Evolutionary conservation across 2,797 vertebrate species (phyloP).

Genomic region (Argya squamiceps): DNA sequence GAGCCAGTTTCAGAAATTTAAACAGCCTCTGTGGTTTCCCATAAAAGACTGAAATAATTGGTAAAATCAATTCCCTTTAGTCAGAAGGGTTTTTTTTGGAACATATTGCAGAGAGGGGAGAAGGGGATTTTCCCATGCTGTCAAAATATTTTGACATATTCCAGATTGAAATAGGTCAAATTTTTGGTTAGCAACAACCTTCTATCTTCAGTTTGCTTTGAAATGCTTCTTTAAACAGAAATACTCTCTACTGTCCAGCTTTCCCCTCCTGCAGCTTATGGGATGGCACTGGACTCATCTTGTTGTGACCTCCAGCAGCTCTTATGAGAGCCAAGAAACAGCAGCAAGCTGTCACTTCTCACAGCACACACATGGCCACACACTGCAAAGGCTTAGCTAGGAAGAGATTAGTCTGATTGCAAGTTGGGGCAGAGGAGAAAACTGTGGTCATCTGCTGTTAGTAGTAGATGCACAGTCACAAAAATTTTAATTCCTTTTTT

Average conservation of each 20-base stretch:
- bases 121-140: neutral
- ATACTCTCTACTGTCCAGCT: neutral
- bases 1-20: neutral
- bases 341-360: neutral
- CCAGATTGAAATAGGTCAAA: neutral
- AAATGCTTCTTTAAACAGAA: neutral
- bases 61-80: neutral
- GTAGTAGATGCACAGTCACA: neutral
- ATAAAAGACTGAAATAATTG: neutral
- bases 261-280: neutral
- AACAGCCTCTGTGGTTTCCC: neutral
- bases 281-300: neutral
- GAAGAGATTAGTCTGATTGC: neutral
- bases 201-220: neutral
- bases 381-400: neutral
- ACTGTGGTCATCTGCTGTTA: neutral
- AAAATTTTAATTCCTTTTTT: neutral
- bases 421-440: neutral
- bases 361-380: neutral
- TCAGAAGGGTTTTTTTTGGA: neutral
- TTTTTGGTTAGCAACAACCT: neutral
- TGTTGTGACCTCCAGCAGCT: neutral
- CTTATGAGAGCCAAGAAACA: neutral
- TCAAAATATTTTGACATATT: neutral
- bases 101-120: accelerated